Evolutionary conservation across 2,888 invertebrate species (phyloP).

Genomic region (Bimastos eiseni): DNA sequence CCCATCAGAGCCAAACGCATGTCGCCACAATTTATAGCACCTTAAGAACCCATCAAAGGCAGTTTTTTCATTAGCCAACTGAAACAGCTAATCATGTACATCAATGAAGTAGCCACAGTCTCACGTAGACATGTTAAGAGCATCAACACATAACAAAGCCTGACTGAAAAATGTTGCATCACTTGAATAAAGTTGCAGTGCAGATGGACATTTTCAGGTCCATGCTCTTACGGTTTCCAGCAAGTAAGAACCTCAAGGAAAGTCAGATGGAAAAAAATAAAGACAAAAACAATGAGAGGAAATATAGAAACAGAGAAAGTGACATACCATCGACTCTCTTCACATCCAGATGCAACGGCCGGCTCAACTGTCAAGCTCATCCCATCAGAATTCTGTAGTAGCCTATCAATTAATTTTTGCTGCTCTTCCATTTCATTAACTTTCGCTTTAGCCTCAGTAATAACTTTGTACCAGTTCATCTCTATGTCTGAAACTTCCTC

Average conservation of each 20-base stretch:
- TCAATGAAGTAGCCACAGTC: background rate
- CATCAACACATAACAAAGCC: background rate
- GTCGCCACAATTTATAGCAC: background rate
- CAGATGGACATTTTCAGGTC: background rate
- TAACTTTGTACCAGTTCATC: background rate
- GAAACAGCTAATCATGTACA: background rate
- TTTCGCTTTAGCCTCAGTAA: background rate
- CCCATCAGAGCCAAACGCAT: too few relatives aligned
- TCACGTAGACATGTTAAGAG: background rate
- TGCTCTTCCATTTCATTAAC: background rate
- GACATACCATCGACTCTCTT: background rate
- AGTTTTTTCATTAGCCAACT: background rate
- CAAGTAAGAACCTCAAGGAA: background rate
- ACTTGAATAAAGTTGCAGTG: background rate
- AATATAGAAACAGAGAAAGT: background rate
- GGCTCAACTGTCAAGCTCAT: background rate
- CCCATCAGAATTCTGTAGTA: background rate
- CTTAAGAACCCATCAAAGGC: background rate
- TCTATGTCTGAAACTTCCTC: background rate
- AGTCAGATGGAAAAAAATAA: background rate
- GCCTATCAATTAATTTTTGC: background rate
- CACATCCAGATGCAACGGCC: background rate
- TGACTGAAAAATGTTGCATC: background rate
- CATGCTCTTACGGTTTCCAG: background rate
- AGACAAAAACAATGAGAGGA: too few relatives aligned